A percentile compares a stretch with the other conserved stretches of the same genome.
Conservation (phyloP, 2,113 vertebrate genomes). For the Cynoglossus semilaevis region DNA sequence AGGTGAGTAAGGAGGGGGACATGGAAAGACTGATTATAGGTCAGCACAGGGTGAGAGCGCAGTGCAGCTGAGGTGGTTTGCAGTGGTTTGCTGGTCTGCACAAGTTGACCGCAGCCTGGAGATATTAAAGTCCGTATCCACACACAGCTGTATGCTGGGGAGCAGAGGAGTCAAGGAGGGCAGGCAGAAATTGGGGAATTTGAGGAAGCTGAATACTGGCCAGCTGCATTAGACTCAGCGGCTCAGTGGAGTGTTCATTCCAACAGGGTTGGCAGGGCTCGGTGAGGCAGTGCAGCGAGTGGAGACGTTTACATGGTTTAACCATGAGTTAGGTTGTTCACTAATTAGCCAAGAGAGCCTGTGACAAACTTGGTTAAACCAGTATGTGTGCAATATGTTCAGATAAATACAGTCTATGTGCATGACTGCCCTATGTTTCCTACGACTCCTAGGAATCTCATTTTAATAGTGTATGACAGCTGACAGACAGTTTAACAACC, state of each 20-base stretch:
- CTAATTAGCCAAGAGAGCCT: no score
- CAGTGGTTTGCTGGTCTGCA: slow-evolving; percentile 5
- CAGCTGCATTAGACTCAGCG: slow-evolving; percentile 1
- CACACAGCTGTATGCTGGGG: background rate
- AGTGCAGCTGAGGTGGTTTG: slow-evolving; percentile 1
- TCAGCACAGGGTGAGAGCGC: background rate
- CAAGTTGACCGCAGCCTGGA: background rate
- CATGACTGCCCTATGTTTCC: no score
- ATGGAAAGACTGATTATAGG: slow-evolving; percentile 7
- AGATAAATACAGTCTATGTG: no score
- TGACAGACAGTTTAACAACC: no score
- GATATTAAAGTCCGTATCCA: slow-evolving; percentile 2
- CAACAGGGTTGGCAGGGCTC: background rate
- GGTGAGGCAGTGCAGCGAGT: background rate
- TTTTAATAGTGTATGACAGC: no score
- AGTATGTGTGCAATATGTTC: no score
- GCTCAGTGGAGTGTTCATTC: slow-evolving; percentile 3
- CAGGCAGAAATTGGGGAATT: background rate
- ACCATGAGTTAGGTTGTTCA: background rate
- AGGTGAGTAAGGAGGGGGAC: slow-evolving; percentile 1
- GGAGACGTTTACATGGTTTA: slow-evolving; percentile 1
- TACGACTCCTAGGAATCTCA: no score
- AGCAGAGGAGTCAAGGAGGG: slow-evolving; percentile 4
- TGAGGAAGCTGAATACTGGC: background rate
- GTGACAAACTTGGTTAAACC: no score